Evolutionary conservation across 2,113 vertebrate species (phyloP).

Genomic region (Megaceryle torquata): DNA sequence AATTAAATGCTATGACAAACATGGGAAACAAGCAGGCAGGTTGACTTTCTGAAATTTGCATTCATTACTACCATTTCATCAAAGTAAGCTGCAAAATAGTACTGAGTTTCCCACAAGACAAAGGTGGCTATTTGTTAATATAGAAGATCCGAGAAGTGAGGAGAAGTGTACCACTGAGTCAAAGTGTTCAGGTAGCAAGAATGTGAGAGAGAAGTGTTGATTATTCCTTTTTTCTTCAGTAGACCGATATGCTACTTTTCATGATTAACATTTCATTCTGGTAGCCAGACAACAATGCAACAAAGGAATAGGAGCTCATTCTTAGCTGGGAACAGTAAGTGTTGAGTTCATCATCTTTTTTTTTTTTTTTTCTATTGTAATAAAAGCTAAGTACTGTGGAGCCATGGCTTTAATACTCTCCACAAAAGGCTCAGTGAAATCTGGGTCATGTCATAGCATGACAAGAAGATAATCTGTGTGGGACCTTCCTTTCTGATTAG

Average conservation of each 20-base stretch:
- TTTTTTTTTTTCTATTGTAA: not conserved
- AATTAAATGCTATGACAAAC: not conserved
- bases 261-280: conserved; percentile 20
- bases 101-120: not conserved
- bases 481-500: conserved; percentile 39
- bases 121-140: not conserved
- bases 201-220: not conserved
- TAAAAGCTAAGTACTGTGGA: not conserved
- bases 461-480: conserved; percentile 50
- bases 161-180: not conserved
- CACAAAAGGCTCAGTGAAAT: conserved; percentile 32
- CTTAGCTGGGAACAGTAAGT: not conserved
- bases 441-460: conserved; percentile 26
- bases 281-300: not conserved
- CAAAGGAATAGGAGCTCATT: not conserved
- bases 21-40: not conserved
- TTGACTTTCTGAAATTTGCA: not conserved
- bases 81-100: not conserved
- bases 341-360: not conserved
- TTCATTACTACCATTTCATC: not conserved
- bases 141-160: not conserved
- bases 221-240: conserved; percentile 4
- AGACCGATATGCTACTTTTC: not conserved
- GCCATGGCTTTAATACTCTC: not conserved
- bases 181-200: not conserved